Evolutionary conservation across 1,140 invertebrate species (phyloP), one percentile per base, ranked within the genome.

Genomic region (Hestina assimilis): DNA sequence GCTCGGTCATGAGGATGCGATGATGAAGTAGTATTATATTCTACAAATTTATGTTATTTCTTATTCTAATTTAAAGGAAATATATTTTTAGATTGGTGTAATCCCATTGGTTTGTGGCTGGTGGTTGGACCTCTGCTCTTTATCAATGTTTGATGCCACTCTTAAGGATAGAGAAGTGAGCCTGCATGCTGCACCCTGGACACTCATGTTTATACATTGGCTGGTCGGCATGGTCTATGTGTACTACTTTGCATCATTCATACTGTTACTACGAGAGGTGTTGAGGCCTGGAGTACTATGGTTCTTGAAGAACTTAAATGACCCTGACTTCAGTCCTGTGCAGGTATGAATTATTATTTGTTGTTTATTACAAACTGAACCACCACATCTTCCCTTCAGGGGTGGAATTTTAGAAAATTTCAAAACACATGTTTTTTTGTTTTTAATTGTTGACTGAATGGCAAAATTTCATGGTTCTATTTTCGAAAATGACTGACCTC

Each of bases 191-290:
- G 95, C 96, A 0, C 98, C 98, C 0, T 97, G 97, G 31, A 99
- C 98, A 0, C 98, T 96, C 0, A 96, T 99, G 91, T 99, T 99
- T 75, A 95, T 99, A 43, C 98, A 99, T 85, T 99, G 98, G 98
- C 91, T 99, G 6, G 95, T 98, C n/a, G 98, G 98, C 46, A 99
- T 99, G 97, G 94, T 99, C 1, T 99, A 99, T 84, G 97, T 99
- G 9, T 99, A 99, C 85, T 99, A 99, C 88, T 99, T 99, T 80
- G 98, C 98, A 5, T 99, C 97, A 0, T 99, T 99, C 77, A 96
- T 99, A 26, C 90, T 99, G 0, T 88, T 99, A 0, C 83, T 99
- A 2, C 89, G 98, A 38, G 98, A 99, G 89, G 96, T 99, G 2
- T 79, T 99, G 4, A 90, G 98, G 43, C 98, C 98, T 0, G 98